Conservation (phyloP, 2,113 vertebrate genomes). For the Chroicocephalus ridibundus region DNA sequence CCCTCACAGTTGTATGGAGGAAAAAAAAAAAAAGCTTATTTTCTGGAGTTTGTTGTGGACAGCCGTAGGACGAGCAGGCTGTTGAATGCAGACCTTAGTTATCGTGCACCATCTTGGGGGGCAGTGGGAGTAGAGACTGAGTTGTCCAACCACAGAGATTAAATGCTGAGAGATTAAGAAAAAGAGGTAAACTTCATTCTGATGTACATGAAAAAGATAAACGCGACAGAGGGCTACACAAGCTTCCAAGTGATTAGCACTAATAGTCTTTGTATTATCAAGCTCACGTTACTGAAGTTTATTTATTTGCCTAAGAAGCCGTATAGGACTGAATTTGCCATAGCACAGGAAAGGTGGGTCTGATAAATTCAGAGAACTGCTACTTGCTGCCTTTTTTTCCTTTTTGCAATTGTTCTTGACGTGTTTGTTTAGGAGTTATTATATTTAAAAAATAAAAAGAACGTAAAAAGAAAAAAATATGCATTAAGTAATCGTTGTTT, state of each 20-base stretch:
- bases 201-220: neutral
- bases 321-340: neutral
- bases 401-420: neutral
- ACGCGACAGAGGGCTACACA: neutral
- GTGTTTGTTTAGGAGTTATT: neutral
- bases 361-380: neutral
- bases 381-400: neutral
- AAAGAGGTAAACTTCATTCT: neutral
- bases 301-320: neutral
- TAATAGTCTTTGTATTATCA: neutral
- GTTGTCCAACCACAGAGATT: neutral
- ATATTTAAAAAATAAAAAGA: neutral
- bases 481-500: accelerated
- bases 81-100: neutral
- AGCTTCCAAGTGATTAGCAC: neutral
- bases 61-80: neutral
- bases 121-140: neutral
- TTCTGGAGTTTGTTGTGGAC: neutral
- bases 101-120: neutral
- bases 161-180: neutral
- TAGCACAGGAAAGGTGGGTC: neutral
- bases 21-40: neutral
- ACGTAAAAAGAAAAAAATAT: neutral
- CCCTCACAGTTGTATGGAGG: neutral
- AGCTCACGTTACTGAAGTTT: neutral